Percentiles rank a stretch among this genome's conserved stretches.
Evolutionary conservation across 2,888 invertebrate species (phyloP).

Genomic region (Sisyra terminalis): DNA sequence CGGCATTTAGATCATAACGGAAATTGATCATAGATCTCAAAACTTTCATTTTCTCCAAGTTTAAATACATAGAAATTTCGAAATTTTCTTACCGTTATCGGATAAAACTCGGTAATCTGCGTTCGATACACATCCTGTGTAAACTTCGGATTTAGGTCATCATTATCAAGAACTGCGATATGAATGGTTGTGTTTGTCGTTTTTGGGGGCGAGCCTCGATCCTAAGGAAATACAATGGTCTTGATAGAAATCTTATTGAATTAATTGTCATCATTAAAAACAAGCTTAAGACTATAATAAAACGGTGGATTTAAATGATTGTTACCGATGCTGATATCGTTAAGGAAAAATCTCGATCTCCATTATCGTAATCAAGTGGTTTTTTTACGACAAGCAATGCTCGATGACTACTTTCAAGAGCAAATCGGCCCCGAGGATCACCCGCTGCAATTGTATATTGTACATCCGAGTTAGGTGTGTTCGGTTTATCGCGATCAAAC

Average conservation of each 20-base stretch:
- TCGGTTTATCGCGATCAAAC: conserved; percentile 70
- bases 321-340: conserved; percentile 61
- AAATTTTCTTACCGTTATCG: conserved; percentile 46
- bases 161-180: conserved; percentile 58
- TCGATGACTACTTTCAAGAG: conserved; percentile 63
- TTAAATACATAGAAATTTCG: neutral
- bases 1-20: neutral
- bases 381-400: conserved; percentile 57
- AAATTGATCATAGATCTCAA: neutral
- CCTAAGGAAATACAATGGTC: conserved; percentile 31
- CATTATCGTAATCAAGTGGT: conserved; percentile 63
- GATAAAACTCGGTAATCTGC: conserved; percentile 68
- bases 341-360: conserved; percentile 57
- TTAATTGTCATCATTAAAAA: neutral
- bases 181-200: conserved; percentile 55
- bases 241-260: neutral
- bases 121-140: conserved; percentile 64
- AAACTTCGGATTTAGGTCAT: conserved; percentile 69
- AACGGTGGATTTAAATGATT: neutral
- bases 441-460: conserved; percentile 62
- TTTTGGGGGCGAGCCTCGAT: conserved; percentile 63
- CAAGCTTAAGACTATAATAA: neutral
- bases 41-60: neutral
- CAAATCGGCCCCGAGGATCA: conserved; percentile 57
- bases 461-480: conserved; percentile 75